phyloP scores from a whole-genome alignment of 2,113 vertebrate genomes.

The Miniopterus natalensis region DNA sequence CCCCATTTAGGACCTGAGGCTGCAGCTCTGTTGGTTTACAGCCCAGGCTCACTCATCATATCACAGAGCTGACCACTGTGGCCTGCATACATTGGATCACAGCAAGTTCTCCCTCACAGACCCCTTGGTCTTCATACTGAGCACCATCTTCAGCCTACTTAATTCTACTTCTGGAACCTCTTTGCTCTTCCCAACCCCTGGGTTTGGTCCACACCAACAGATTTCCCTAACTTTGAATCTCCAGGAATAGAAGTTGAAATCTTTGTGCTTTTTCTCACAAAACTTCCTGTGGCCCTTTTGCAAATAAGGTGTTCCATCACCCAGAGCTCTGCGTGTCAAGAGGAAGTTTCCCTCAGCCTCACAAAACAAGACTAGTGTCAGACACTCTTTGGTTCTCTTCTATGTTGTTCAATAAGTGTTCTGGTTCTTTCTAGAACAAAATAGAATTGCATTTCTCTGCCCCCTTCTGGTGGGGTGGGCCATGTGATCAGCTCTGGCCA shows the following conservation, averaged over 20 bases:
- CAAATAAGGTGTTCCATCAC: neutral
- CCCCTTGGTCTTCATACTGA: neutral
- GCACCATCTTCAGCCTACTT: neutral
- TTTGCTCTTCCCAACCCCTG: neutral
- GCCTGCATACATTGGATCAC: neutral
- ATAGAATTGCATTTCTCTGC: neutral
- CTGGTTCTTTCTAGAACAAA: constrained; percentile 10
- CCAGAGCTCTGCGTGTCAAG: neutral
- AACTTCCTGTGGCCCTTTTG: neutral
- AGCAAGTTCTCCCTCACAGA: neutral
- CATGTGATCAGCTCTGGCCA: neutral
- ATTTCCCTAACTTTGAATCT: constrained; percentile 5
- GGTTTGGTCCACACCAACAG: neutral
- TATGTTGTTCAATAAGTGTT: neutral
- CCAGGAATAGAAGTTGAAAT: constrained; percentile 44
- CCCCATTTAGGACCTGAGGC: neutral
- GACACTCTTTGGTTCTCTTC: neutral
- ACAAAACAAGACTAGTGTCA: neutral
- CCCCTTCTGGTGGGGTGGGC: neutral
- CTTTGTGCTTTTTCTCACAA: constrained; percentile 39
- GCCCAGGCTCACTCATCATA: neutral
- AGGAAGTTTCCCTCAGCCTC: neutral
- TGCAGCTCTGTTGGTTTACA: neutral
- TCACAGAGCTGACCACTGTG: neutral
- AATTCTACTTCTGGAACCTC: neutral